Evolutionary conservation across 2,113 vertebrate species (phyloP).

Genomic region (Morone chrysops): DNA sequence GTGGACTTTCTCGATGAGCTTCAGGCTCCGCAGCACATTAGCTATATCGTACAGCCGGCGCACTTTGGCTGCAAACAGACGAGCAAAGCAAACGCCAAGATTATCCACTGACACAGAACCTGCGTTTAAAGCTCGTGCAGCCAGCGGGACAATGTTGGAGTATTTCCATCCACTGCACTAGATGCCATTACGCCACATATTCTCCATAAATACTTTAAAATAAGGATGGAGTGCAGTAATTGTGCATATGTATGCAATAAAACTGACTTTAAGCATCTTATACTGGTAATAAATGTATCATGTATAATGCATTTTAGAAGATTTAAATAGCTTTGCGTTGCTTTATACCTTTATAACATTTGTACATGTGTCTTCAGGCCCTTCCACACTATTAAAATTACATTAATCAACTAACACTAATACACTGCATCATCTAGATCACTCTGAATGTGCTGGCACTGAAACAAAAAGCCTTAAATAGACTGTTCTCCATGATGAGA

Average conservation of each 20-base stretch:
- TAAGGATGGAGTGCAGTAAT: too few relatives aligned
- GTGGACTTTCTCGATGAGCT: slow-evolving; percentile 96
- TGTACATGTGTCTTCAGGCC: not conserved
- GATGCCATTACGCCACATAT: too few relatives aligned
- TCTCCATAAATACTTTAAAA: too few relatives aligned
- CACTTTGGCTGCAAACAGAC: slow-evolving; percentile 90
- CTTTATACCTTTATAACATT: not conserved
- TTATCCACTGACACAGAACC: not conserved
- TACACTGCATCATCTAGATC: not conserved
- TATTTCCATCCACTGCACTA: too few relatives aligned
- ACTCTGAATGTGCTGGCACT: not conserved
- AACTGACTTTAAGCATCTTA: too few relatives aligned
- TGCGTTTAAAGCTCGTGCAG: too few relatives aligned
- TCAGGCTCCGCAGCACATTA: slow-evolving; percentile 95
- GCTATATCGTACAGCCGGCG: slow-evolving; percentile 96
- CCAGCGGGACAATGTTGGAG: too few relatives aligned
- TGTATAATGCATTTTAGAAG: not conserved
- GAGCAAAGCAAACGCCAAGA: not conserved
- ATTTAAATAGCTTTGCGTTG: not conserved
- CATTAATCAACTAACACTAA: not conserved
- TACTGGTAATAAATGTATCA: not conserved
- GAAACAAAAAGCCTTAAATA: not conserved
- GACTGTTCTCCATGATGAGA: not conserved
- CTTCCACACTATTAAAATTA: not conserved
- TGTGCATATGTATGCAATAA: too few relatives aligned